Base-by-base conservation (phyloP, 30 jellyfish, hydroid and myxozoan genomes). In the Turritopsis rubra region DNA sequence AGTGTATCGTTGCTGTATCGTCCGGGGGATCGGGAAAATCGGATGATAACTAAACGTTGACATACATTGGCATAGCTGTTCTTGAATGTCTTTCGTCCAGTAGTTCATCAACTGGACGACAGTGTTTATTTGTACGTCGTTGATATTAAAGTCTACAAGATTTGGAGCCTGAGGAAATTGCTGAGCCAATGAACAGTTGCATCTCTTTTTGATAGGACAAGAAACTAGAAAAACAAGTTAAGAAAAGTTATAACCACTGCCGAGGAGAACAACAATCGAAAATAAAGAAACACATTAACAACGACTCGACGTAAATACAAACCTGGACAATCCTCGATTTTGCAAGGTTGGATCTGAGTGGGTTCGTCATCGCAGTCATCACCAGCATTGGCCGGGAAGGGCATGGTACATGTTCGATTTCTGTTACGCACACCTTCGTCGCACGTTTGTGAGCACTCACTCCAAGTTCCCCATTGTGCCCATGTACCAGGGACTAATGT, bases 391-490 rank as follows among this genome's bases (percentile, higher is more conserved):
- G 85, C 66, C 1, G 85, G 85, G 75, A 29, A 77, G 19, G 85
- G 85, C 41, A 18, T 21, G 53, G 85, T 29, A 77, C 85, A 77
- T 26, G 41, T 77, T 29, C 85, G 85, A 19, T 21, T 60, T 29
- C 85, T 30, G 18, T 30, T 53, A 30, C 73, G 20, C 73, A 77
- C 28, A 19, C 85, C 85, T 1, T 28, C 24, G 53, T 77, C 85
- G 18, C 85, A 77, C 7, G 85, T 29, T 25, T 53, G 52, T 19
- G 73, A 29, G 75, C 85, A 77, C 8, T 7, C 72, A 8, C 73
- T 29, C 85, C 85, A 77, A 26, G 70, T 25, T 13, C 85, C 85
- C 85, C 85, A 77, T 23, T 54, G n/a, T 21, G 30, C 29, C 85
- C 85, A 77, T 17, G 85, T 77, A 29, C 85, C 85, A 19, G 52